These are phyloP conservation scores for Saccostrea echinata DNA, from an alignment of 1,140 invertebrate species.

Conservation along the genomic window DNA sequence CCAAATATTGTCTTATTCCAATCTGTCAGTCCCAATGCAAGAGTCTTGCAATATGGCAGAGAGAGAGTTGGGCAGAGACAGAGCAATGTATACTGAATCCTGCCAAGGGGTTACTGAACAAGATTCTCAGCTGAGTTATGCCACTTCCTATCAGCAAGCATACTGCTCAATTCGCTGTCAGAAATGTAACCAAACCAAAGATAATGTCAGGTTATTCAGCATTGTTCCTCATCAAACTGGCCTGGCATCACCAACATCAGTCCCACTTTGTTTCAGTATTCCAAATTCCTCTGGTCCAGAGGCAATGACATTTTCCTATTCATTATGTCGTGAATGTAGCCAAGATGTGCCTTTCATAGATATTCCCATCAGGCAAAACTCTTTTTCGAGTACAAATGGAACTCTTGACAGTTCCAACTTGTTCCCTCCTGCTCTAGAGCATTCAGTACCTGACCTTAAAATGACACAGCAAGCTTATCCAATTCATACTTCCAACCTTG, in stretches of 20 bases:
- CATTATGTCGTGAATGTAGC: neutral
- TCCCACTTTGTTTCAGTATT: neutral
- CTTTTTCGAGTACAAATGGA: neutral
- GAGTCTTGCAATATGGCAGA: neutral
- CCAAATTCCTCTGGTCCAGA: conserved; percentile 9
- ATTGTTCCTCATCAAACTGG: neutral
- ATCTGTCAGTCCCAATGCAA: neutral
- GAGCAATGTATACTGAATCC: neutral
- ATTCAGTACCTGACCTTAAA: neutral
- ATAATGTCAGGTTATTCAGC: neutral
- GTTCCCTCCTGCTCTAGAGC: neutral
- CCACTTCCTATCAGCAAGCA: neutral
- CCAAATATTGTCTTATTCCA: neutral
- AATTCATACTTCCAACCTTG: neutral
- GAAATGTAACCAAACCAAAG: conserved; percentile 13
- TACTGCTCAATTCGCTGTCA: neutral
- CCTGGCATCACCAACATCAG: neutral
- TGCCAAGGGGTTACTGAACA: neutral
- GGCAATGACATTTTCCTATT: neutral
- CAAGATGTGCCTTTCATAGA: neutral
- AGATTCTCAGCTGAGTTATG: neutral
- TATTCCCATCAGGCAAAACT: conserved; percentile 2
- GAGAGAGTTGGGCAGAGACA: neutral
- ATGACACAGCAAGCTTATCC: neutral
- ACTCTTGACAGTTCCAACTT: neutral